Percentiles rank a stretch among this genome's conserved stretches.
Conservation (phyloP, 1,140 invertebrate genomes). For the Polypedilum vanderplanki region DNA sequence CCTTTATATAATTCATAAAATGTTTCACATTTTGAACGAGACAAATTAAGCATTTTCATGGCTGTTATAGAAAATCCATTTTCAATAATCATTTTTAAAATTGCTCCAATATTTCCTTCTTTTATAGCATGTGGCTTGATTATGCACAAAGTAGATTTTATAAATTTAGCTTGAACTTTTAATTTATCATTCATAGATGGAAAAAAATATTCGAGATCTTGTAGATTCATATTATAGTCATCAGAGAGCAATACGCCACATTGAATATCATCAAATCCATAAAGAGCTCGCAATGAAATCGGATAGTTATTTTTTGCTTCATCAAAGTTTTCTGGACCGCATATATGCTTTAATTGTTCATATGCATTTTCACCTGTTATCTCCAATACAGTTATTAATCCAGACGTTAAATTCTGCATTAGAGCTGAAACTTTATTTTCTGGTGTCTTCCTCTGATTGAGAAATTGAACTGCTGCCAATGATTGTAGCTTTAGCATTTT, state of each 20-base stretch:
- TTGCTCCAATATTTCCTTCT: conserved; percentile 60
- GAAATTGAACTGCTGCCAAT: not conserved
- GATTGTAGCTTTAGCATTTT: conserved; percentile 51
- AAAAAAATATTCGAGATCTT: conserved; percentile 66
- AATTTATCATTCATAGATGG: conserved; percentile 42
- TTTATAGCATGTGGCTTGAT: conserved; percentile 87
- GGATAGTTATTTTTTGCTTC: conserved; percentile 53
- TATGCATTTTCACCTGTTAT: conserved; percentile 67
- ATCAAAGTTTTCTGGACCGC: conserved; percentile 61
- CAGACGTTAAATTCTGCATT: conserved; percentile 60
- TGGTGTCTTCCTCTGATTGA: not conserved
- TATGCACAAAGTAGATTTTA: conserved; percentile 73
- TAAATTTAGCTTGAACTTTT: conserved; percentile 51
- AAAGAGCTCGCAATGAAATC: conserved; percentile 59
- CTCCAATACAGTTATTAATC: conserved; percentile 64
- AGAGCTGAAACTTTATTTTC: conserved; percentile 38
- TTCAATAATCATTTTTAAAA: conserved; percentile 66
- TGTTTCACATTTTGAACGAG: conserved; percentile 74
- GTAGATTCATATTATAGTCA: not conserved
- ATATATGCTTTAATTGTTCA: conserved; percentile 44
- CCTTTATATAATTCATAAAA: conserved; percentile 92
- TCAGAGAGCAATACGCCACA: conserved; percentile 53
- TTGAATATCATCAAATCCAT: conserved; percentile 60
- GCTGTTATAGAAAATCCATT: conserved; percentile 70
- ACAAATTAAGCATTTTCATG: conserved; percentile 70